phyloP scores from a whole-genome alignment of 1,140 invertebrate species.

The Psix sp. region DNA sequence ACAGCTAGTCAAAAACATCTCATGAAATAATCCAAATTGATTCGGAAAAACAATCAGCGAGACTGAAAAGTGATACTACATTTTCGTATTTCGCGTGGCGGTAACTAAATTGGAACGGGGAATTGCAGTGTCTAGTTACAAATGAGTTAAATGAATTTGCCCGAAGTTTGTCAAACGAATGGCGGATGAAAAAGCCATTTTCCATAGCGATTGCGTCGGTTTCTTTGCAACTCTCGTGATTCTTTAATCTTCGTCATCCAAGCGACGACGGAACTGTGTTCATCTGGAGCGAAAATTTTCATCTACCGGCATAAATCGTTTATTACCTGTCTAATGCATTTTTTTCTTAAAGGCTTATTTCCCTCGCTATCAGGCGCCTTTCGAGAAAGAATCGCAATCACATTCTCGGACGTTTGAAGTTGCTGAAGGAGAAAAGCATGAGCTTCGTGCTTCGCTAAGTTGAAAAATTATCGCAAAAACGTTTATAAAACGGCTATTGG shows the following conservation, averaged over 20 bases:
- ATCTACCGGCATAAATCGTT: conserved; percentile 57
- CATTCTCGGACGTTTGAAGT: conserved; percentile 27
- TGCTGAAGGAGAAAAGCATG: neutral
- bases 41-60: too few relatives aligned
- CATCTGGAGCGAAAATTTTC: conserved; percentile 49
- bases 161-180: conserved; percentile 39
- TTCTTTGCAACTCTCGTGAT: conserved; percentile 42
- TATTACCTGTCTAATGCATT: conserved; percentile 53
- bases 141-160: conserved; percentile 40
- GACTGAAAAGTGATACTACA: too few relatives aligned
- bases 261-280: conserved; percentile 45
- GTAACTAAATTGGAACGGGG: too few relatives aligned
- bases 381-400: conserved; percentile 44
- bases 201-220: conserved; percentile 27
- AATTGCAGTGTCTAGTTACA: conserved; percentile 39
- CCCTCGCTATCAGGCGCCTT: conserved; percentile 34
- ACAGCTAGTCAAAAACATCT: neutral
- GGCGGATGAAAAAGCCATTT: conserved; percentile 48
- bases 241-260: conserved; percentile 55
- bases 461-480: conserved; percentile 16
- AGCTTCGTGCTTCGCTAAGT: conserved; percentile 22
- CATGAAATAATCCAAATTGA: too few relatives aligned
- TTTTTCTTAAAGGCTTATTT: conserved; percentile 47
- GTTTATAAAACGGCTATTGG: conserved; percentile 16
- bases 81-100: too few relatives aligned